Conservation (phyloP, 2,888 invertebrate species). For the Eristalis pertinax region DNA sequence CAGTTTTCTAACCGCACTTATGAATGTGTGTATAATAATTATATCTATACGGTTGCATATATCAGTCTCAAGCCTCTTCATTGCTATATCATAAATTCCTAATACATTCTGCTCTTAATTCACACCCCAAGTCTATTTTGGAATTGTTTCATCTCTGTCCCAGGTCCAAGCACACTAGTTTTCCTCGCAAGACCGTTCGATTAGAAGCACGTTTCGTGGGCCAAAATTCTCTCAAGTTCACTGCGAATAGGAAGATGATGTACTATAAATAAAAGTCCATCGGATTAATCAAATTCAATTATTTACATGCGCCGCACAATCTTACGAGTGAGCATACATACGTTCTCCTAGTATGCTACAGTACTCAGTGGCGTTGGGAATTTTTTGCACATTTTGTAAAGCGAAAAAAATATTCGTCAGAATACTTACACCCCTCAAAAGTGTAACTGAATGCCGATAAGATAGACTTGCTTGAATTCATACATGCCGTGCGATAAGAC, state of each 20-base stretch:
- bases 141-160: neutral
- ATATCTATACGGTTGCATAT: too few relatives aligned
- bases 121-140: neutral
- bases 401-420: neutral
- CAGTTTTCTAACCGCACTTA: too few relatives aligned
- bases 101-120: neutral
- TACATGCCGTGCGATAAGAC: neutral
- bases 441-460: neutral
- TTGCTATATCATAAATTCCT: neutral
- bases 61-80: too few relatives aligned
- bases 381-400: neutral
- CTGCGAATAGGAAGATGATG: neutral
- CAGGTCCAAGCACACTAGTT: neutral
- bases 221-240: conserved; percentile 6
- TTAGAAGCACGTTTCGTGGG: neutral
- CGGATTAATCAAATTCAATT: conserved; percentile 28
- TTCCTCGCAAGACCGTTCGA: neutral
- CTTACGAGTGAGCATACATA: neutral
- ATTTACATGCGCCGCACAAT: conserved; percentile 5
- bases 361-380: neutral
- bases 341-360: neutral
- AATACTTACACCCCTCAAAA: neutral
- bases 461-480: neutral
- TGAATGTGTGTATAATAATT: too few relatives aligned
- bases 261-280: conserved; percentile 30